Evolutionary conservation across 2,797 vertebrate species (phyloP), one percentile per base, ranked within the genome.

Genomic region (Hipposideros larvatus): DNA sequence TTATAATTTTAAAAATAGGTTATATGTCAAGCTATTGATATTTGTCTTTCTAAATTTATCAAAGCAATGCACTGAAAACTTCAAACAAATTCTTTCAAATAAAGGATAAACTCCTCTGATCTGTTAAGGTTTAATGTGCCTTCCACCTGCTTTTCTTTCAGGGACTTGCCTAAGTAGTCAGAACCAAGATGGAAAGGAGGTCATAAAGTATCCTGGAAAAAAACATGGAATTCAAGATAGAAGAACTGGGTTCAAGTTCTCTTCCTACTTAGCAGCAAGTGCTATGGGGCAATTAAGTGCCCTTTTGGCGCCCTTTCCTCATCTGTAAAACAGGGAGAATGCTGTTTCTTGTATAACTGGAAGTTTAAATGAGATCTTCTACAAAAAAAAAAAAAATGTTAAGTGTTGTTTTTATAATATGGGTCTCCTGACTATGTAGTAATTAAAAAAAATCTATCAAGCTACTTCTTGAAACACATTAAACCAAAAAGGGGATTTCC

Each of bases 381-480:
- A 57, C n/a, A 18, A 18, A 18, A 74, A 87, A 18, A 18, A 74
- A 87, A 80, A 82, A 80, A 92, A 78, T 53, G n/a, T 22, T 95
- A 75, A 59, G 18, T 91, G 70, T 91, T 80, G 34, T 90, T 86
- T 59, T 90, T 73, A 46, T 82, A 91, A 77, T 24, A 26, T 16
- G 68, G 24, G 59, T 68, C 16, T 70, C 15, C 61, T 71, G 18
- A 84, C 70, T 53, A 46, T 41, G 43, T 63, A 79, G 59, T 46
- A 87, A 90, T 94, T 94, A 4, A 55, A 80, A 94, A 90, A 88
- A 89, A 43, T 77, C 92, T 70, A 85, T 31, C 51, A 77, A 88
- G 24, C 21, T 83, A 26, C 63, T 77, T 86, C n/a, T 61, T 74
- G 22, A 89, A 87, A 68, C 19, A 43, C 41, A 89, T 90, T 77